A percentile compares a stretch with the other conserved stretches of the same genome.
phyloP scores from a whole-genome alignment of 2,113 vertebrate genomes.

The Platysteira castanea region DNA sequence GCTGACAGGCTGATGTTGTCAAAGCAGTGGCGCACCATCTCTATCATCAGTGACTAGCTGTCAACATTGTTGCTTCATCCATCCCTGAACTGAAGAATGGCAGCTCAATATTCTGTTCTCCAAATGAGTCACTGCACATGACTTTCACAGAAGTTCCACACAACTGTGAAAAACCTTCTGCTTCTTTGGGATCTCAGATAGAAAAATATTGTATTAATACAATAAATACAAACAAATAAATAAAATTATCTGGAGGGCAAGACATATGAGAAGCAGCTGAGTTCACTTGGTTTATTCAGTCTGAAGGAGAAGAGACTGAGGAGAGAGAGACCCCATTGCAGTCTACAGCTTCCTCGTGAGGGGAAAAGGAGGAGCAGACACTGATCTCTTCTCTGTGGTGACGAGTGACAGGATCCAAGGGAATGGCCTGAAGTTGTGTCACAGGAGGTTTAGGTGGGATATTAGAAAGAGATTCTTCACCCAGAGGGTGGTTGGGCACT shows the following conservation, averaged over 20 bases:
- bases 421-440: background rate
- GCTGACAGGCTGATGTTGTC: too few species aligned
- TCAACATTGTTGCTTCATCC: background rate
- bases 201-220: background rate
- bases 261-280: background rate
- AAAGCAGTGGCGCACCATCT: background rate
- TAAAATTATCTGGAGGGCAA: background rate
- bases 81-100: background rate
- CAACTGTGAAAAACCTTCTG: background rate
- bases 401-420: background rate
- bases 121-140: background rate
- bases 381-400: background rate
- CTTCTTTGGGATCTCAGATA: background rate
- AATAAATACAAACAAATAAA: background rate
- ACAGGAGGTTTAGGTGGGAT: background rate
- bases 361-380: fast-evolving
- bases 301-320: background rate
- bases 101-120: background rate
- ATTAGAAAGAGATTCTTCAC: background rate
- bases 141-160: background rate
- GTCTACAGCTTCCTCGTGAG: background rate
- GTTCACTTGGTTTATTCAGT: background rate
- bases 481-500: fast-evolving
- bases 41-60: background rate
- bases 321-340: background rate